Base-by-base conservation (phyloP, 1,140 invertebrate genomes). In the Camponotus pennsylvanicus region DNA sequence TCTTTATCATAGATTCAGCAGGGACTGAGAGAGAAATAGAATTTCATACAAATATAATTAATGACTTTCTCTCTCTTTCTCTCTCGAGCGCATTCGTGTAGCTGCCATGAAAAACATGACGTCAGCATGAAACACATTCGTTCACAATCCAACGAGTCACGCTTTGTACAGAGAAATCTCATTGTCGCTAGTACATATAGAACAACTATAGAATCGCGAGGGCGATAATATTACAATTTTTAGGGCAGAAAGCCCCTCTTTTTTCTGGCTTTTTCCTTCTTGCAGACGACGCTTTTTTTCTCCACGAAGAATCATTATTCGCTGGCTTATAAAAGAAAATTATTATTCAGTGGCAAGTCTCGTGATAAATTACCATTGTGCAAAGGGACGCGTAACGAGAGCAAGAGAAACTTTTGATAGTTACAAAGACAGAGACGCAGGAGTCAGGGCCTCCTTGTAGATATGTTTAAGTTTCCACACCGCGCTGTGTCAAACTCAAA, bases 391-490 rank as follows among this genome's bases (percentile, higher is more conserved):
- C 52, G 55, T 15, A 59, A 82, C 27, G 21, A 71, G 21, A 71
- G 11, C 37, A 42, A 21, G 63, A 52, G 69, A 75, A 86, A 69
- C 66, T 87, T 52, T 52, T 59, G n/a, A 77, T 42, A 70, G 49
- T 78, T 84, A 69, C 69, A 85, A 85, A 78, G 73, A 18, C 13
- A 21, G 67, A 75, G 27, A 13, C 27, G 52, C 32, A 7, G 69
- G 49, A 85, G 42, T 57, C 59, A 49, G 55, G 49, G n/a, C 27
- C 57, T 80, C 42, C 40, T 67, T 55, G 42, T 32, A 57, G 76
- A 69, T 55, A 70, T 66, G 61, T 86, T 86, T 86, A 86, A 88
- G 76, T 88, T 88, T 76, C 63, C 45, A 27, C 21, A 27, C 8
- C 45, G 34, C 57, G 34, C 57, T 45, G 61, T 71, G 85, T 59